Percentiles rank a stretch among this genome's conserved stretches.
phyloP scores from a whole-genome alignment of 2,888 invertebrate species.

The Thereva nobilitata region DNA sequence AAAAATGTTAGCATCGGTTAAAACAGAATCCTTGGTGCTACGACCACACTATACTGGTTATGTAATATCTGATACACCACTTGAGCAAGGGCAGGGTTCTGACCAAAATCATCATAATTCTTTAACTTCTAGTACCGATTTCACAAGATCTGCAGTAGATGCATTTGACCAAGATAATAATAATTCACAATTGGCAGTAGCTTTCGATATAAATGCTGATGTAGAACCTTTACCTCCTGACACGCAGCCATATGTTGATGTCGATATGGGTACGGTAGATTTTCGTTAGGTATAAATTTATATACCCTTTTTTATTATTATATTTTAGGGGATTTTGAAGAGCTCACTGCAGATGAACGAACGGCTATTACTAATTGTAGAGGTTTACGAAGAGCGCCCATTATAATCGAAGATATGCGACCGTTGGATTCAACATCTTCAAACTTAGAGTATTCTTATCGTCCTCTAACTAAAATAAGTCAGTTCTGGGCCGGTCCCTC shows the following conservation, averaged over 20 bases:
- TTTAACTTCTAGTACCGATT: background rate
- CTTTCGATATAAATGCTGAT: slow-evolving; percentile 68
- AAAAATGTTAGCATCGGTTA: slow-evolving; percentile 47
- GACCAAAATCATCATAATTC: background rate
- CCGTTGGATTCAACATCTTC: slow-evolving; percentile 60
- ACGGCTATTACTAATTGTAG: slow-evolving; percentile 53
- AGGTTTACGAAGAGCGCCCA: slow-evolving; percentile 54
- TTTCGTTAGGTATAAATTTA: background rate
- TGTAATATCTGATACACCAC: slow-evolving; percentile 53
- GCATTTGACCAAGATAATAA: slow-evolving; percentile 52
- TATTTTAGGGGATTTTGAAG: slow-evolving; percentile 52
- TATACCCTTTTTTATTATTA: slow-evolving; percentile 41
- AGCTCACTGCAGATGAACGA: slow-evolving; percentile 56
- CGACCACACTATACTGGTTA: slow-evolving; percentile 54
- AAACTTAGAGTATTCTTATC: slow-evolving; percentile 73
- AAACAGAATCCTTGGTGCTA: slow-evolving; percentile 46
- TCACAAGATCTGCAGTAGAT: too few species aligned
- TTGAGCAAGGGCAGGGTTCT: slow-evolving; percentile 46
- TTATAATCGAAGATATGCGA: slow-evolving; percentile 63
- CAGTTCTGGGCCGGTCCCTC: slow-evolving; percentile 79
- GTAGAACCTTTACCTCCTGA: slow-evolving; percentile 64
- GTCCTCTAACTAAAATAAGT: slow-evolving; percentile 59
- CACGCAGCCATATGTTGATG: slow-evolving; percentile 50
- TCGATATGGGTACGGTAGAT: slow-evolving; percentile 53
- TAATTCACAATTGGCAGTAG: slow-evolving; percentile 63